A percentile compares a stretch with the other conserved stretches of the same genome.
Conservation (phyloP, 1,140 invertebrate species). For the Charaxes varanes region DNA sequence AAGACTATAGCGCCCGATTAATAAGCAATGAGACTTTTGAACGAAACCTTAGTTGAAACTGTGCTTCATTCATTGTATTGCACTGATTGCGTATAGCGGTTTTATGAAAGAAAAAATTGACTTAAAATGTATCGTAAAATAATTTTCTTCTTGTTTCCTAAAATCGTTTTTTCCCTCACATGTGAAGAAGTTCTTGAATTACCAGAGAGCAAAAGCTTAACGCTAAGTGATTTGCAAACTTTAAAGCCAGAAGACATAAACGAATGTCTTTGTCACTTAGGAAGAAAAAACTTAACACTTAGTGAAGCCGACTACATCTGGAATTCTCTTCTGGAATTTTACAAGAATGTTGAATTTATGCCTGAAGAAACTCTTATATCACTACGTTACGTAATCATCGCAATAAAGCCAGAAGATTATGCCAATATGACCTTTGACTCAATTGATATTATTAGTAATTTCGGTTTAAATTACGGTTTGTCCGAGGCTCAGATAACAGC, state of each 20-base stretch:
- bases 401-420: constrained; percentile 56
- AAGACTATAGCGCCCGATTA: no score
- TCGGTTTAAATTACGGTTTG: constrained; percentile 65
- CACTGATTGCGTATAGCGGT: no score
- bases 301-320: constrained; percentile 51
- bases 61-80: no score
- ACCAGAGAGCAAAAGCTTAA: constrained; percentile 25
- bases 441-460: constrained; percentile 68
- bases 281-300: constrained; percentile 30
- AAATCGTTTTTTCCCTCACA: constrained; percentile 12
- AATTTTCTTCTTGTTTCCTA: no score
- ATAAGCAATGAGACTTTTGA: no score
- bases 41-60: no score
- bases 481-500: constrained; percentile 48
- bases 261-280: constrained; percentile 45
- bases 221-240: constrained; percentile 34
- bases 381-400: constrained; percentile 67
- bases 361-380: constrained; percentile 55
- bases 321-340: constrained; percentile 38
- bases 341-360: constrained; percentile 43
- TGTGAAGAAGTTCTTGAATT: constrained; percentile 41
- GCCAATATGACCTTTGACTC: constrained; percentile 63
- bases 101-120: no score
- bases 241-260: constrained; percentile 41
- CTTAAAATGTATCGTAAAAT: no score